Evolutionary conservation across 2,113 vertebrate species (phyloP), one percentile per base, ranked within the genome.

Genomic region (Collichthys lucidus): DNA sequence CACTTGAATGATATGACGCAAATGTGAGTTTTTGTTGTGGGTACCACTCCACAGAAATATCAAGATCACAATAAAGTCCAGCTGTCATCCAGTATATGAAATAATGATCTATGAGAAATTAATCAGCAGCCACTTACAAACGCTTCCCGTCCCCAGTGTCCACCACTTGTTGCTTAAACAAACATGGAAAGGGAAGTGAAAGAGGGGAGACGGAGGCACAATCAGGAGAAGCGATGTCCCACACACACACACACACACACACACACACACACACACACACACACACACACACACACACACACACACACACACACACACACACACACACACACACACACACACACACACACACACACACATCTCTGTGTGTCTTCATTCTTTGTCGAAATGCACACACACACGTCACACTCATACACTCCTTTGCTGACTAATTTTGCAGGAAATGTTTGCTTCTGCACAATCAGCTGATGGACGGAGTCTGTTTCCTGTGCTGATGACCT

Each of bases 401-500:
- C 17, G n/a, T 29, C 67, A 85, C 19, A 78, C 66, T 0, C 44
- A 20, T 11, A 46, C 50, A 77, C 31, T 60, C 42, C 17, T 80
- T 64, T 83, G 61, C 80, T 83, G 71, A 61, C 84, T 82, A 66
- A 84, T 82, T 50, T 59, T 44, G 47, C 59, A 72, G 92, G 90
- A 93, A 93, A 85, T 88, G 81, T 89, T 91, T 86, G 66, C 83
- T 86, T 86, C 83, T 7, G 35, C 88, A 91, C 87, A 87, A 81
- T 93, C 90, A 95, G 89, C 86, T 94, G 93, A 92, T 87, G 72
- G 53, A 74, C 5, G 15, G 52, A 64, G 42, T 5, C 20, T 44
- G 83, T 88, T 94, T 95, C 93, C 94, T 94, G 77, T 61, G 85
- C 59, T 53, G 77, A 53, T 88, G 79, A 83, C 77, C 79, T 83